These are phyloP conservation scores for Myoxocephalus aenaeus DNA, from an alignment of 2,797 vertebrate species.

Conservation along the genomic window DNA sequence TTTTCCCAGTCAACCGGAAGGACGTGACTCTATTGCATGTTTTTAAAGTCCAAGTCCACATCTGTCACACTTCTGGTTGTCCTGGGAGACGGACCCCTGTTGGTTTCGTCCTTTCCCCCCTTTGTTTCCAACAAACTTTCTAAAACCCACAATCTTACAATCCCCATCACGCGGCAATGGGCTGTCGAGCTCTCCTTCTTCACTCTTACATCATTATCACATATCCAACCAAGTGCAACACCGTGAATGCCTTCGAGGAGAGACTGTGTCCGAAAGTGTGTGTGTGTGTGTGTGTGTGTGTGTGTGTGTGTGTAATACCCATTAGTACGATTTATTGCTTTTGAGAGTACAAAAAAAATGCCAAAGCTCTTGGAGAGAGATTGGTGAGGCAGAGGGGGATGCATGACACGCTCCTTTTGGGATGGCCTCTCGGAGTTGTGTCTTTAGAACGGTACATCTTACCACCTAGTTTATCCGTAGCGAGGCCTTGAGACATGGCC, in stretches of 20 bases:
- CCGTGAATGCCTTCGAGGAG: background rate
- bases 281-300: too few relatives aligned
- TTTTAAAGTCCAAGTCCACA: too few relatives aligned
- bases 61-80: too few relatives aligned
- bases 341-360: background rate
- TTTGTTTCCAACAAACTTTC: background rate
- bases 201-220: constrained; percentile 19
- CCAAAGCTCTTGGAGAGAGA: constrained; percentile 4
- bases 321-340: constrained; percentile 9
- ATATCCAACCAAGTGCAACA: background rate
- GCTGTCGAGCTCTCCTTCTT: background rate
- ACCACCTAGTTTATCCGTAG: background rate
- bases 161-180: background rate
- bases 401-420: background rate
- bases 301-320: background rate
- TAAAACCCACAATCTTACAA: background rate
- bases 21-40: too few relatives aligned
- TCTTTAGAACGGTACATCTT: background rate
- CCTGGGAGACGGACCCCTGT: too few relatives aligned
- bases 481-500: background rate
- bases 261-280: constrained; percentile 4
- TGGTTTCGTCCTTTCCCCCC: background rate
- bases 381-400: background rate
- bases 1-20: too few relatives aligned
- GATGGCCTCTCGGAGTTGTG: background rate